Percentiles rank a stretch among this genome's conserved stretches.
Conservation (phyloP, 2,888 invertebrate genomes). For the Cheilosia impressa region DNA sequence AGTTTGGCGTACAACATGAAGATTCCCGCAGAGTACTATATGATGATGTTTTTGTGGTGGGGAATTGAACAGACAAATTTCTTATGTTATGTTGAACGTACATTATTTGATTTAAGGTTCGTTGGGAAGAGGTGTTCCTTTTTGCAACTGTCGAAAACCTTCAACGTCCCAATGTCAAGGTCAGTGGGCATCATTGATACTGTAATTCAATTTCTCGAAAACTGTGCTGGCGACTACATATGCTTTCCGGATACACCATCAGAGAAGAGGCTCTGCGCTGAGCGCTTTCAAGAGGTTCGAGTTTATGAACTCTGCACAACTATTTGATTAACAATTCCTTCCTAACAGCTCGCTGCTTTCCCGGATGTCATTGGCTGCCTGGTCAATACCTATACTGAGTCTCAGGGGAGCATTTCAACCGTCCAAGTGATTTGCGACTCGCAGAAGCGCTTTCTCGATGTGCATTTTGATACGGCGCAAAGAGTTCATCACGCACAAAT, state of each 20-base stretch:
- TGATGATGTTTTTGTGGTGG: conserved; percentile 62
- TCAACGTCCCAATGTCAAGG: conserved; percentile 16
- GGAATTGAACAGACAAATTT: neutral
- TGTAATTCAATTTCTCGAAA: conserved; percentile 23
- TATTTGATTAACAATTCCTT: neutral
- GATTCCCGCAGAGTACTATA: conserved; percentile 38
- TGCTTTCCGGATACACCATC: conserved; percentile 15
- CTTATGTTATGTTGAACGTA: neutral
- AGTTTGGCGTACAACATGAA: conserved; percentile 2
- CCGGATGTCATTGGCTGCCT: conserved; percentile 47
- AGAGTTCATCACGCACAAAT: conserved; percentile 12
- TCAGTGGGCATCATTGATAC: conserved; percentile 33
- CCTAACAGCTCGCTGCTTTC: conserved; percentile 16
- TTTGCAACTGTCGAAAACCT: conserved; percentile 6
- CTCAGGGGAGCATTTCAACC: neutral
- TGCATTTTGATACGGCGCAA: conserved; percentile 16
- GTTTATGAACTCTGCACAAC: neutral
- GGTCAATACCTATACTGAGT: neutral
- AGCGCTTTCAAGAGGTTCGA: conserved; percentile 36
- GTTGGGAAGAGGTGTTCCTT: conserved; percentile 29
- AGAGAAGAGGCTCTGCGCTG: conserved; percentile 15
- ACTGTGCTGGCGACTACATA: conserved; percentile 15
- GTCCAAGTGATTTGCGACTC: conserved; percentile 44
- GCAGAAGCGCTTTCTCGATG: conserved; percentile 35
- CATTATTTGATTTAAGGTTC: conserved; percentile 16